phyloP scores from a whole-genome alignment of 2,888 invertebrate genomes.

The Coleophora deauratella region DNA sequence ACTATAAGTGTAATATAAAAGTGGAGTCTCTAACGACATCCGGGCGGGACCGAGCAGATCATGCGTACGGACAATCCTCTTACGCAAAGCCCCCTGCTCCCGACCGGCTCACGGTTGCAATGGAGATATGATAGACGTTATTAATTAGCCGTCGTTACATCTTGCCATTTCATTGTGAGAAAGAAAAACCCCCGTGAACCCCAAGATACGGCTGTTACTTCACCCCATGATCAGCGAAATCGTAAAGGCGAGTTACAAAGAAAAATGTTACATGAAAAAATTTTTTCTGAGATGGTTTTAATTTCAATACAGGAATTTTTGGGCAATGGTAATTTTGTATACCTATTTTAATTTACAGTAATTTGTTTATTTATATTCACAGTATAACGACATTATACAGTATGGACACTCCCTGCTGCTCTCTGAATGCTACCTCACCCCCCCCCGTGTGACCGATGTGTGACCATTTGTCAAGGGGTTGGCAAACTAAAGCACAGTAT shows the following conservation, averaged over 20 bases:
- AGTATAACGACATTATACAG: too few species aligned
- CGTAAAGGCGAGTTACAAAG: conserved; percentile 5
- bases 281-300: too few species aligned
- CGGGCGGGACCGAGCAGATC: conserved; percentile 43
- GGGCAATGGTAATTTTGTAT: too few species aligned
- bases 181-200: conserved; percentile 49
- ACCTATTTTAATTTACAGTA: too few species aligned
- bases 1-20: conserved; percentile 32
- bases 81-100: conserved; percentile 50
- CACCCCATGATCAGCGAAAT: conserved; percentile 16
- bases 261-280: too few species aligned
- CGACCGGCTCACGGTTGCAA: conserved; percentile 46
- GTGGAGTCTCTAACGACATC: conserved; percentile 49
- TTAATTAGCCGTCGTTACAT: conserved; percentile 71
- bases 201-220: conserved; percentile 24
- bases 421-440: too few species aligned
- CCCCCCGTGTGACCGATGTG: too few species aligned
- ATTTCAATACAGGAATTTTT: too few species aligned
- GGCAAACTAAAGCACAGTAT: too few species aligned
- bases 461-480: too few species aligned
- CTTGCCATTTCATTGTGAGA: conserved; percentile 65
- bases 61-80: conserved; percentile 65
- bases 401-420: too few species aligned
- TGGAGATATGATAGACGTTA: conserved; percentile 72
- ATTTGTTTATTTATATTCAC: too few species aligned